Evolutionary conservation across 2,113 vertebrate species (phyloP), one percentile per base, ranked within the genome.

Genomic region (Paratilapia polleni): DNA sequence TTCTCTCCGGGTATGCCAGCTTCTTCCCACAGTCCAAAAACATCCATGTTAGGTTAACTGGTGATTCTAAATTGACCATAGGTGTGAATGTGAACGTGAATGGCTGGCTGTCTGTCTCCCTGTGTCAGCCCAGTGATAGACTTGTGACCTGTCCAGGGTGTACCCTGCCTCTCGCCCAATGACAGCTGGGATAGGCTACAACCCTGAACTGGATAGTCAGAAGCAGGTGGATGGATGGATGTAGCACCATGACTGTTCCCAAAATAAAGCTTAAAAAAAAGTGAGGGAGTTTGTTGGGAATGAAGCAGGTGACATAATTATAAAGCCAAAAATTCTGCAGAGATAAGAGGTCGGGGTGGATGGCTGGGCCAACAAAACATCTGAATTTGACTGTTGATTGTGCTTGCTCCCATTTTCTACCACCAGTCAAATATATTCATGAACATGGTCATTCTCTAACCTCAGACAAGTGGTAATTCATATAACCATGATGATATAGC

Each of bases 231-330:
- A 10, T 70, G 24, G 3, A 73, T 28, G 17, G 19, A 68, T 47
- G 22, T 7, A 41, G 36, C 41, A 66, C n/a, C 24, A 70, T 28
- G 64, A 70, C 41, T 28, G 15, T 4, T 9, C 5, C 26, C 22
- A 52, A 13, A 6, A 70, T 47, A 70, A 66, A 24, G n/a, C 36
- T 0, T 3, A 49, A 61, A n/a, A 10, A 2, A 62, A n/a, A 41
- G 9, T 3, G 1, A 43, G 1, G 4, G 6, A 19, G 47, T 49
- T 36, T 19, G 8, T 70, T 70, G 24, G 24, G 64, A 70, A 28
- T 52, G 66, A 70, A 49, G 66, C 10, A 49, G 66, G 66, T 12
- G 28, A 70, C 4, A 49, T 70, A 17, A 47, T 47, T 70, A 52
- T 19, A 52, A 70, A 70, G 17, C 3, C 10, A 70, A 52, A 31